A percentile compares a stretch with the other conserved stretches of the same genome.
phyloP scores from a whole-genome alignment of 2,888 invertebrate species.

The Parnassius mnemosyne region DNA sequence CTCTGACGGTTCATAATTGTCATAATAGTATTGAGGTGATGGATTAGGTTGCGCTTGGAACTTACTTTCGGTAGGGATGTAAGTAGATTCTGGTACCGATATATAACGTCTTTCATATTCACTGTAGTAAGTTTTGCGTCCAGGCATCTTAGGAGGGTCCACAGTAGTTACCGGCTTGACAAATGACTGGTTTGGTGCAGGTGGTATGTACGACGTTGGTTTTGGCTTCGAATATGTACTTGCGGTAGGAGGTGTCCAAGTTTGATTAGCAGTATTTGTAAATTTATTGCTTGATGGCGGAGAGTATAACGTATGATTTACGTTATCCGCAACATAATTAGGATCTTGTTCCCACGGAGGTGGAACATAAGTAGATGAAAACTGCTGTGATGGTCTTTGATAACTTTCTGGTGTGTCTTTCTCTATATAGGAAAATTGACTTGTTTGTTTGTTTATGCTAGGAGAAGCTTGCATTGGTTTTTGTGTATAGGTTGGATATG shows the following conservation, averaged over 20 bases:
- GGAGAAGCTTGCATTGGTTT: slow-evolving; percentile 44
- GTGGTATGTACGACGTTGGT: slow-evolving; percentile 68
- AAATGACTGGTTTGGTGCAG: slow-evolving; percentile 74
- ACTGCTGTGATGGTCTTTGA: slow-evolving; percentile 57
- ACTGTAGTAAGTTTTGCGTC: slow-evolving; percentile 73
- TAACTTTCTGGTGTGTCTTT: slow-evolving; percentile 56
- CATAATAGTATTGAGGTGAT: slow-evolving; percentile 71
- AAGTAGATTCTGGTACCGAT: slow-evolving; percentile 70
- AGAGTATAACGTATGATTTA: slow-evolving; percentile 56
- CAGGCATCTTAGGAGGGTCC: slow-evolving; percentile 56
- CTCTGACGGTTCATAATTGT: slow-evolving; percentile 66
- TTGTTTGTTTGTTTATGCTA: slow-evolving; percentile 42
- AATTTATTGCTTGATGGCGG: slow-evolving; percentile 47
- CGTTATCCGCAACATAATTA: slow-evolving; percentile 53
- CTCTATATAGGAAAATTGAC: slow-evolving; percentile 52
- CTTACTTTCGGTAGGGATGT: slow-evolving; percentile 67
- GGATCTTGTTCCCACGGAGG: slow-evolving; percentile 75
- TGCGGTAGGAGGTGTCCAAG: slow-evolving; percentile 55
- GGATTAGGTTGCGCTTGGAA: slow-evolving; percentile 69
- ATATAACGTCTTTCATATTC: slow-evolving; percentile 75
- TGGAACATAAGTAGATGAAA: slow-evolving; percentile 68
- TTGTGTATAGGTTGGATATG: slow-evolving; percentile 53
- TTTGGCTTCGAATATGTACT: slow-evolving; percentile 60
- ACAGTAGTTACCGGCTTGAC: slow-evolving; percentile 52
- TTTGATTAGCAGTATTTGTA: slow-evolving; percentile 41